Percentiles rank a stretch among this genome's conserved stretches.
These are phyloP conservation scores for Spongilla lacustris DNA, from an alignment of 37 sponge, comb jelly and placozoan genomes.

Conservation along the genomic window DNA sequence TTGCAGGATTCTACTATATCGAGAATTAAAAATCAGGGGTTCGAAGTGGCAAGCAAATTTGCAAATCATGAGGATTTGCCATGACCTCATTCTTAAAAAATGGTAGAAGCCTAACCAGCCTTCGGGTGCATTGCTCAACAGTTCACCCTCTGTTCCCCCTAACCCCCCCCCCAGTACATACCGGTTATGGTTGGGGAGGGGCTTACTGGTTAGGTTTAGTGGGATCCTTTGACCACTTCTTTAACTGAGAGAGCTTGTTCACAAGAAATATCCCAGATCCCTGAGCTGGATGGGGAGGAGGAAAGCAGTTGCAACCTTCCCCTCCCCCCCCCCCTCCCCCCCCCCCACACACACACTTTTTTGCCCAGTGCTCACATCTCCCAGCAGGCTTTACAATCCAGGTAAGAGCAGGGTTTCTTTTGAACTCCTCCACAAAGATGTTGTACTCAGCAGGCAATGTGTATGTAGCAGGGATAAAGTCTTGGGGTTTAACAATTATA, in stretches of 20 bases:
- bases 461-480: conserved; percentile 95
- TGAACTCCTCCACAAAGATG: conserved; percentile 96
- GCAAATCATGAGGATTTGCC: too few relatives aligned
- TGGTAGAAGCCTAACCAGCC: too few relatives aligned
- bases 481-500: conserved; percentile 17
- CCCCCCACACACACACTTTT: too few relatives aligned
- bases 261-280: conserved; percentile 97
- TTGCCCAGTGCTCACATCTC: conserved; percentile 46
- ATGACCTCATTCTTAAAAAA: too few relatives aligned
- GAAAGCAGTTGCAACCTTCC: not conserved
- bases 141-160: not conserved
- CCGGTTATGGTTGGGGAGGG: not conserved
- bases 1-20: too few relatives aligned
- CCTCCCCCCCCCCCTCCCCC: not conserved
- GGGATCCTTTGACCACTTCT: conserved; percentile 97
- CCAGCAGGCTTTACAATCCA: conserved; percentile 99
- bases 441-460: conserved; percentile 98
- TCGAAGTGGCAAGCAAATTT: too few relatives aligned
- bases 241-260: conserved; percentile 95
- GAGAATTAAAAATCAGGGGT: too few relatives aligned
- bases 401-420: conserved; percentile 86
- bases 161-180: not conserved
- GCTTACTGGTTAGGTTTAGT: conserved; percentile 33
- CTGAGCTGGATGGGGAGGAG: conserved; percentile 62
- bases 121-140: too few relatives aligned